These are phyloP conservation scores for Danaus melanippus DNA, from an alignment of 1,140 invertebrate species.

Conservation along the genomic window DNA sequence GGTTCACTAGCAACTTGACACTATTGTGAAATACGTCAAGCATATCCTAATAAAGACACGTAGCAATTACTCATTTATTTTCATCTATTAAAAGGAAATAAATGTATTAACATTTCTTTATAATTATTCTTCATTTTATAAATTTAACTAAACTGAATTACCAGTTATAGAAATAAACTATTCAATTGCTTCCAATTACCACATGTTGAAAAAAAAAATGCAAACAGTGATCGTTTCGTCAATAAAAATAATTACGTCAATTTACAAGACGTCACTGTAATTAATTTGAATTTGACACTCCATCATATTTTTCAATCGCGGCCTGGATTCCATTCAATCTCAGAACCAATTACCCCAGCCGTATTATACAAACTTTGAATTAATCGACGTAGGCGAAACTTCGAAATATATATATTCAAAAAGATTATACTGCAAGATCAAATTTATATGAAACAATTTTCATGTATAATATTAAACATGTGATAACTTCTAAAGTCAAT, in stretches of 20 bases:
- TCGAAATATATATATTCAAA: no score
- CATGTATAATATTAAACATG: no score
- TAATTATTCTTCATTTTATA: background rate
- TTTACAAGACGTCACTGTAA: background rate
- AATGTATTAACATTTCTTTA: background rate
- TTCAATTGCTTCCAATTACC: no score
- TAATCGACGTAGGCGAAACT: no score
- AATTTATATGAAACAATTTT: no score
- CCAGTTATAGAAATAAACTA: no score
- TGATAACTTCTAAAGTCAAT: no score
- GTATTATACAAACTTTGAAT: background rate
- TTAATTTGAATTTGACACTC: conserved; percentile 10
- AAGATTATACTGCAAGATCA: no score
- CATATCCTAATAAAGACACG: background rate
- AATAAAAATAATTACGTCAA: no score
- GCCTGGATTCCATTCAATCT: conserved; percentile 5
- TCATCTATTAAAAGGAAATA: background rate
- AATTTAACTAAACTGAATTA: no score
- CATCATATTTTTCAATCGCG: conserved; percentile 6
- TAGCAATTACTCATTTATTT: background rate
- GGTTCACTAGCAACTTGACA: conserved; percentile 17
- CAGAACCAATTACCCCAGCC: conserved; percentile 5
- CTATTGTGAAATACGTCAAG: conserved; percentile 6
- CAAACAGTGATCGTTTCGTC: no score
- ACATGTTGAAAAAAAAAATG: no score